Evolutionary conservation across 2,888 invertebrate species (phyloP).

Genomic region (Tetrapedia diversipes): DNA sequence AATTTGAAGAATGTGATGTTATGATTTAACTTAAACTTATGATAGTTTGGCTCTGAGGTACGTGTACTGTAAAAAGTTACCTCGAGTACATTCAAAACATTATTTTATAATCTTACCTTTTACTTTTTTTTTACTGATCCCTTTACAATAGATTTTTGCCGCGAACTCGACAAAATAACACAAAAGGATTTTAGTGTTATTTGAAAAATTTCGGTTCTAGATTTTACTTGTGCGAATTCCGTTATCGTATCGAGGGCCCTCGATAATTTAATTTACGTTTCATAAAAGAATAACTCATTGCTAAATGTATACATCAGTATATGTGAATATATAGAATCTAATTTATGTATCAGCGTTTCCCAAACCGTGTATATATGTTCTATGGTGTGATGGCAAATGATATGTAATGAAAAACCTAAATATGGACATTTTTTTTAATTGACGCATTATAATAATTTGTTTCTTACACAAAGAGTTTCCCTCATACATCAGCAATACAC

Average conservation of each 20-base stretch:
- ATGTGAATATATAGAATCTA: slow-evolving; percentile 2
- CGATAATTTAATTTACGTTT: slow-evolving; percentile 23
- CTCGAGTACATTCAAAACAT: slow-evolving; percentile 19
- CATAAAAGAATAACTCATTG: slow-evolving; percentile 1
- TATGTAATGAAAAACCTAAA: slow-evolving; percentile 10
- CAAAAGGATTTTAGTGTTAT: slow-evolving; percentile 4
- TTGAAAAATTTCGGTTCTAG: slow-evolving; percentile 10
- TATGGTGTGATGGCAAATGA: not conserved
- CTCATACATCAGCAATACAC: not conserved
- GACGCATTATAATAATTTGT: not conserved
- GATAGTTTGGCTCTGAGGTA: too few species aligned
- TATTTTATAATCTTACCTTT: slow-evolving; percentile 45
- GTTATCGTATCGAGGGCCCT: slow-evolving; percentile 32
- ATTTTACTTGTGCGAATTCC: slow-evolving; percentile 12
- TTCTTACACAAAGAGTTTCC: not conserved
- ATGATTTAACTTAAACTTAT: too few species aligned
- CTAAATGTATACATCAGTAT: slow-evolving; percentile 5
- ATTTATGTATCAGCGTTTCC: slow-evolving; percentile 23
- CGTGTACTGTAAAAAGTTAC: slow-evolving; percentile 42
- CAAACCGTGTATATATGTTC: slow-evolving; percentile 18
- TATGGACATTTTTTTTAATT: not conserved
- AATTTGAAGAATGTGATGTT: too few species aligned
- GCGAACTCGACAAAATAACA: slow-evolving; percentile 22
- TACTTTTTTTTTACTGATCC: slow-evolving; percentile 23
- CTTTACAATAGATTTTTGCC: slow-evolving; percentile 28